Evolutionary conservation across 2,113 vertebrate species (phyloP).

Genomic region (Columba livia): DNA sequence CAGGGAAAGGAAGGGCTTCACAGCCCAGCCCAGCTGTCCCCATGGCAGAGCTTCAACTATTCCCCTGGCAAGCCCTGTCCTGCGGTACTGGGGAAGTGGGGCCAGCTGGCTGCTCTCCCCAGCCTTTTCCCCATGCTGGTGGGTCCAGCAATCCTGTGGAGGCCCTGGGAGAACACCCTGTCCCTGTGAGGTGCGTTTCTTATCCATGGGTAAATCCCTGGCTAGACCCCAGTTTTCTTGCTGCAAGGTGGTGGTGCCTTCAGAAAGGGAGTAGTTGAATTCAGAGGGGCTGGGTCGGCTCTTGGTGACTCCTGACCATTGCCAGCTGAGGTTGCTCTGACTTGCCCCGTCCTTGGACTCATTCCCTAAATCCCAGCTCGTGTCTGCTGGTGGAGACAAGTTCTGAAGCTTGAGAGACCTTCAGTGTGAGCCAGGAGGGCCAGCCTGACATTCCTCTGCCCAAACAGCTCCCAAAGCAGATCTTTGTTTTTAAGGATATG

Average conservation of each 20-base stretch:
- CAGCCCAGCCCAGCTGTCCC: not conserved
- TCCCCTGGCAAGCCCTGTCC: not conserved
- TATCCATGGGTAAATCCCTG: not conserved
- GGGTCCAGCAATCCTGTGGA: too few relatives aligned
- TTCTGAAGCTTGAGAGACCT: not conserved
- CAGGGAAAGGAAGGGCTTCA: slow-evolving; percentile 1
- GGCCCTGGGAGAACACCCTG: not conserved
- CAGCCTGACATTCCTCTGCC: not conserved
- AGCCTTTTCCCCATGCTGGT: not conserved
- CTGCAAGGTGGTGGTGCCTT: not conserved
- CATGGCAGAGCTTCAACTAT: slow-evolving; percentile 12
- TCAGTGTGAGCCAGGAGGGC: not conserved
- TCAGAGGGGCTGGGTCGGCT: not conserved
- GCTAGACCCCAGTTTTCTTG: not conserved
- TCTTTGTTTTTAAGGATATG: not conserved
- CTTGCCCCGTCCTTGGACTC: not conserved
- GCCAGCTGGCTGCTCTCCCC: slow-evolving; percentile 2
- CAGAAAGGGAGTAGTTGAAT: not conserved
- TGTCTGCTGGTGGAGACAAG: not conserved
- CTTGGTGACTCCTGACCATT: not conserved
- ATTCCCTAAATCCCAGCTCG: not conserved
- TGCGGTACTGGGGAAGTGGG: accelerated
- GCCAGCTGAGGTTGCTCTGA: not conserved
- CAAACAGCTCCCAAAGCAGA: not conserved
- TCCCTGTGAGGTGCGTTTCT: not conserved